Conservation (phyloP, 2,113 vertebrate genomes). For the Pterocles burchelli region DNA sequence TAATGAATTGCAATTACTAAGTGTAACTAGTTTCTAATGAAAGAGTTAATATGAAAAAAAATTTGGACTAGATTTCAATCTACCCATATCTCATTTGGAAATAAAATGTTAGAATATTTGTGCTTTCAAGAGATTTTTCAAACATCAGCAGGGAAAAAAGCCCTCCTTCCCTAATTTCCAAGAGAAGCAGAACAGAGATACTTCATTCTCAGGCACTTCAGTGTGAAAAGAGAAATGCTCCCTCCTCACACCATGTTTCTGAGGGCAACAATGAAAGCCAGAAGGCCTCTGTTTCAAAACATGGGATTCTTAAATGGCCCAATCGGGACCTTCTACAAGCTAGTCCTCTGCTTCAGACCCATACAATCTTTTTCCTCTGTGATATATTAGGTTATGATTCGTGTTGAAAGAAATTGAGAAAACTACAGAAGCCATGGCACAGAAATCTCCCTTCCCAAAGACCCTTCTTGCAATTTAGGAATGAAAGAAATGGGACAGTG, state of each 20-base stretch:
- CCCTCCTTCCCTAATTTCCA: neutral
- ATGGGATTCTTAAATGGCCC: neutral
- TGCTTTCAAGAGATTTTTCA: neutral
- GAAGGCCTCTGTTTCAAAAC: neutral
- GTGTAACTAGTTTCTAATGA: neutral
- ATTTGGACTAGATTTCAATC: neutral
- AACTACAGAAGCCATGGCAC: no score
- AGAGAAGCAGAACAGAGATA: neutral
- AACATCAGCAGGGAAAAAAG: rapidly evolving
- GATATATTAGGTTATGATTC: no score
- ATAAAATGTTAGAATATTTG: neutral
- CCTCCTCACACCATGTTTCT: rapidly evolving
- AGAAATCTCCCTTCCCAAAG: no score
- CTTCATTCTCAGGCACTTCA: neutral
- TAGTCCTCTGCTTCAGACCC: neutral
- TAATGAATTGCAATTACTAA: neutral
- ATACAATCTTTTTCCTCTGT: rapidly evolving
- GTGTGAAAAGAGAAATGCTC: neutral
- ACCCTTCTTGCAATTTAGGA: no score
- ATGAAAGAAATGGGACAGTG: no score
- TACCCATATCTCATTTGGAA: neutral
- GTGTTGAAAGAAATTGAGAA: no score
- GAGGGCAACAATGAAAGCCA: neutral
- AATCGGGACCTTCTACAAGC: neutral
- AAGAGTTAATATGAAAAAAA: rapidly evolving